Evolutionary conservation across 2,797 vertebrate genomes (phyloP).

Genomic region (Peromyscus attwateri): DNA sequence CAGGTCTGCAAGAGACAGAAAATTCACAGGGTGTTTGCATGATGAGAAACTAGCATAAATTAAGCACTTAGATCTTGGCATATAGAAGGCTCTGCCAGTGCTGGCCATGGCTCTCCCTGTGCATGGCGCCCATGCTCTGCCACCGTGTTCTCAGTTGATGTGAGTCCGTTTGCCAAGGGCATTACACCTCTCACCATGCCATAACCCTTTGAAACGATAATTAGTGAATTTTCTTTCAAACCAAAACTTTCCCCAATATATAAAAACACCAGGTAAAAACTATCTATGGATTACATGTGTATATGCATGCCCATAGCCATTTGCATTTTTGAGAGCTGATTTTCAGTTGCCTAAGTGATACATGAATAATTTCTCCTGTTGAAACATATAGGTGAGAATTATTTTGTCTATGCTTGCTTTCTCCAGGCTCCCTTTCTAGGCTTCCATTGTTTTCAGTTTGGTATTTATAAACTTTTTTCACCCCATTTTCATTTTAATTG

Average conservation of each 20-base stretch:
- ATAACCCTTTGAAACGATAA: constrained; percentile 22
- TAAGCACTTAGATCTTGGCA: neutral
- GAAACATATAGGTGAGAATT: neutral
- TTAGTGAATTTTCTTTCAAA: constrained; percentile 50
- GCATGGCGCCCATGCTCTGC: neutral
- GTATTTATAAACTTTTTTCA: neutral
- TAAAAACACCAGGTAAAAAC: constrained; percentile 10
- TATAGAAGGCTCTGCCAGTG: neutral
- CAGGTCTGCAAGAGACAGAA: neutral
- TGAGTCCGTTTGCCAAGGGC: neutral
- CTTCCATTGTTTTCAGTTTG: neutral
- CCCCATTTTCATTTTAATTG: neutral
- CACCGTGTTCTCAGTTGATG: neutral
- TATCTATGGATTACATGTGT: neutral
- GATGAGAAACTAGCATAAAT: neutral
- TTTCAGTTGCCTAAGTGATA: neutral
- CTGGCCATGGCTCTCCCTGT: neutral
- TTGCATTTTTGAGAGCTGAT: constrained; percentile 27
- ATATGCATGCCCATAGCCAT: neutral
- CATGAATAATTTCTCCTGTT: neutral
- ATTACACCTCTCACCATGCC: neutral
- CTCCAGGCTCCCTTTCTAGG: neutral
- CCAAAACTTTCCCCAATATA: neutral
- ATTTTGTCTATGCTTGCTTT: neutral
- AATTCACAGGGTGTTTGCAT: neutral